Evolutionary conservation across 2,113 vertebrate species (phyloP), one percentile per base, ranked within the genome.

Genomic region (Rissa tridactyla): DNA sequence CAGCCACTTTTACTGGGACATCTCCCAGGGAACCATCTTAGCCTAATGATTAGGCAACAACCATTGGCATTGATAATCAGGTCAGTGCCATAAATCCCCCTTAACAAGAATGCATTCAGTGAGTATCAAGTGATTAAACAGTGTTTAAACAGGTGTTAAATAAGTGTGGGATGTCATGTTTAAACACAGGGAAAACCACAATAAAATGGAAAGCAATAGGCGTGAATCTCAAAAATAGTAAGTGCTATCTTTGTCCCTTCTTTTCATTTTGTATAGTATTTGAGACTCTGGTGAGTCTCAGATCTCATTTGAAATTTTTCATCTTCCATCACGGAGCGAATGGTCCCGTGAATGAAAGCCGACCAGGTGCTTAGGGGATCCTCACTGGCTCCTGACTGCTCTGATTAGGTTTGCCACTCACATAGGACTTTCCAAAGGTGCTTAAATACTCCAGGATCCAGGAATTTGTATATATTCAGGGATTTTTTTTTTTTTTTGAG

Each of bases 21-120:
- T 91, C 83, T 97, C 93, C 94, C 94, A 92, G 83, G 93, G 93
- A 96, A 91, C 86, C 62, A 57, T 84, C 49, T 85, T 52, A 91
- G 49, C 86, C 71, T 97, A 92, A 97, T 91, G 90, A 94, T 96
- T 81, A 46, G 46, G 46, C 46, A 46, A 46, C 46, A 46, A 19
- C 46, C 46, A 46, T 46, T 46, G 46, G 46, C 46, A 46, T 46
- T 46, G 46, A 46, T 46, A 93, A 96, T 92, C 92, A 71, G 92
- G 93, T 94, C 94, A 97, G 79, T 66, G 42, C 92, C 82, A 92
- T 92, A 94, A 97, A 95, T 95, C 91, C 81, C 0, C 4, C 66
- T 72, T 72, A 88, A 86, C 32, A 57, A 60, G 83, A 64, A 47
- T 30, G 29, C 5, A 1, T 69, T 73, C 60, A 34, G 47, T 21